These are phyloP conservation scores for Anhinga rufa DNA, from an alignment of 2,113 vertebrate genomes.

Conservation along the genomic window DNA sequence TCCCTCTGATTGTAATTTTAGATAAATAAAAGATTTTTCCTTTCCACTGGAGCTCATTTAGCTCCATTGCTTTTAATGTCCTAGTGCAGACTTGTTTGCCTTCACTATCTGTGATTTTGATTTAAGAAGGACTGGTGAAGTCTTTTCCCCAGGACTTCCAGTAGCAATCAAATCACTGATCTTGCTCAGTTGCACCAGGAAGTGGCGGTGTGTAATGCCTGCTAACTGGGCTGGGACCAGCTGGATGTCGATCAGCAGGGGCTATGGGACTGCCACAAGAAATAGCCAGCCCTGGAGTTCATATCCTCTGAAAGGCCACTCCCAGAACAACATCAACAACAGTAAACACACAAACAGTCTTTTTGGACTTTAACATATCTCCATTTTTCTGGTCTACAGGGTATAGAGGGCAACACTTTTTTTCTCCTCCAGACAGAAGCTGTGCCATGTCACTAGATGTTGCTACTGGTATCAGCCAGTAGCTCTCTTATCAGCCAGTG, in stretches of 20 bases:
- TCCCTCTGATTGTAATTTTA: neutral
- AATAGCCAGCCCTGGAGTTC: neutral
- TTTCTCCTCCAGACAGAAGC: neutral
- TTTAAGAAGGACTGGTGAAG: neutral
- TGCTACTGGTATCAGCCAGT: neutral
- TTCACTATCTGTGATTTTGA: neutral
- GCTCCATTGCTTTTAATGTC: neutral
- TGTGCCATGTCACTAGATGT: neutral
- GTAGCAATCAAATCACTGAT: neutral
- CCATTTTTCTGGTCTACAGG: neutral
- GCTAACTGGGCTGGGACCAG: neutral
- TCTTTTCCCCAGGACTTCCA: neutral
- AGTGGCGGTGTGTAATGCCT: neutral
- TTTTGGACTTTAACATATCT: neutral
- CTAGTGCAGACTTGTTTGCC: neutral
- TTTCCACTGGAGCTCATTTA: neutral
- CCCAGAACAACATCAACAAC: neutral
- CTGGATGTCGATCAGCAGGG: rapidly evolving
- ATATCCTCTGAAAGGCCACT: neutral
- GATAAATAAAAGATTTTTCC: neutral
- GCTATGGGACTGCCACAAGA: neutral
- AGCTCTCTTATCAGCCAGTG: neutral
- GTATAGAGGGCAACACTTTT: neutral
- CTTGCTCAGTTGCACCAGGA: neutral
- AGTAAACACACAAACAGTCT: neutral